These are phyloP conservation scores for Prionailurus bengalensis DNA, from an alignment of 2,113 vertebrate genomes.

Conservation along the genomic window DNA sequence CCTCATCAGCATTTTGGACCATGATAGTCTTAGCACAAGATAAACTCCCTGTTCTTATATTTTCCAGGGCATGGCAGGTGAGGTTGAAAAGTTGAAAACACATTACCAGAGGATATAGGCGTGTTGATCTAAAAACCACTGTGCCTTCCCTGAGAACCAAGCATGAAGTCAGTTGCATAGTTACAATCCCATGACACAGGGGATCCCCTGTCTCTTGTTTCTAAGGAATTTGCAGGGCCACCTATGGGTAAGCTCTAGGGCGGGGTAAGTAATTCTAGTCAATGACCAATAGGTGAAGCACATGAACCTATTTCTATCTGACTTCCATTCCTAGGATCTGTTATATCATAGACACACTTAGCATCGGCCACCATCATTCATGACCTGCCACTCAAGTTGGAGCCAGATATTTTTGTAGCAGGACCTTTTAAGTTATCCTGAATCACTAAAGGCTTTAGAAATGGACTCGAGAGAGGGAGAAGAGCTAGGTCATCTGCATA, in stretches of 20 bases:
- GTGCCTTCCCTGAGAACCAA: background rate
- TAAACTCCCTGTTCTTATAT: background rate
- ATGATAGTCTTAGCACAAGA: background rate
- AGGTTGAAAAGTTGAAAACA: background rate
- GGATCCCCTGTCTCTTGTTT: background rate
- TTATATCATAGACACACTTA: background rate
- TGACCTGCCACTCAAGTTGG: no score
- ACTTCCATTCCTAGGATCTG: background rate
- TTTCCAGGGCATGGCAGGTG: background rate
- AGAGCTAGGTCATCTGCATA: background rate
- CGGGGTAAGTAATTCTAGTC: background rate
- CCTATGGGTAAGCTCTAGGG: background rate
- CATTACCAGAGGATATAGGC: background rate
- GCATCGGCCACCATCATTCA: background rate
- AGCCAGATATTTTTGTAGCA: background rate
- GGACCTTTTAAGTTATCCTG: background rate
- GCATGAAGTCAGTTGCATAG: background rate
- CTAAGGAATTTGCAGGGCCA: background rate
- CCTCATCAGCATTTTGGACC: background rate
- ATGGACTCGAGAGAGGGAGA: background rate
- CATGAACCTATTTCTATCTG: background rate
- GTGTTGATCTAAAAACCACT: background rate
- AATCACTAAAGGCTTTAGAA: background rate
- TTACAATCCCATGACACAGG: fast-evolving
- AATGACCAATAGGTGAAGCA: no score